Percentiles rank a stretch among this genome's conserved stretches.
Evolutionary conservation across 2,888 invertebrate genomes (phyloP).

Genomic region (Keiferia lycopersicella): DNA sequence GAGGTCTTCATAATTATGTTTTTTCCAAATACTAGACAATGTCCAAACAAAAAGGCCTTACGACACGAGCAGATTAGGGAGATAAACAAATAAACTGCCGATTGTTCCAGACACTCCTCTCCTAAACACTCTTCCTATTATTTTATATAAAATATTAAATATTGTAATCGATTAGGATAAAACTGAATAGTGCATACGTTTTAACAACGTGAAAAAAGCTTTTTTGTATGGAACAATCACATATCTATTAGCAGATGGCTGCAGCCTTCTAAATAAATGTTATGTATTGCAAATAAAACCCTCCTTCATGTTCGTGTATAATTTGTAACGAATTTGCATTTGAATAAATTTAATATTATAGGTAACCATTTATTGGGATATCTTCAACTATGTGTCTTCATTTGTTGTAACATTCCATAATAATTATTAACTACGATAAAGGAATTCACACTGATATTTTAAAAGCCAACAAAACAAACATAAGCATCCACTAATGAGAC

Average conservation of each 20-base stretch:
- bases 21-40: too few relatives aligned
- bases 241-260: background rate
- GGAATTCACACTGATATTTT: conserved; percentile 77
- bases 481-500: conserved; percentile 69
- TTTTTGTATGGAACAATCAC: background rate
- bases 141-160: too few relatives aligned
- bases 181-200: too few relatives aligned
- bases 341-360: background rate
- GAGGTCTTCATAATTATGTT: too few relatives aligned
- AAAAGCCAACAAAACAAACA: conserved; percentile 78
- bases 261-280: background rate
- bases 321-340: background rate
- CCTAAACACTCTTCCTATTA: too few relatives aligned
- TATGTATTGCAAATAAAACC: background rate
- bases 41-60: too few relatives aligned
- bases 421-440: conserved; percentile 68
- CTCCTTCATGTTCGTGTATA: background rate
- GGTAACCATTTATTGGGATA: background rate
- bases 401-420: conserved; percentile 64
- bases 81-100: too few relatives aligned
- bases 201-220: too few relatives aligned
- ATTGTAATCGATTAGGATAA: too few relatives aligned
- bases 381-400: background rate
- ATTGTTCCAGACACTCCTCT: too few relatives aligned
- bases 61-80: too few relatives aligned